A percentile compares a stretch with the other conserved stretches of the same genome.
These are phyloP conservation scores for Meriones unguiculatus DNA, from an alignment of 2,113 vertebrate species.

Conservation along the genomic window DNA sequence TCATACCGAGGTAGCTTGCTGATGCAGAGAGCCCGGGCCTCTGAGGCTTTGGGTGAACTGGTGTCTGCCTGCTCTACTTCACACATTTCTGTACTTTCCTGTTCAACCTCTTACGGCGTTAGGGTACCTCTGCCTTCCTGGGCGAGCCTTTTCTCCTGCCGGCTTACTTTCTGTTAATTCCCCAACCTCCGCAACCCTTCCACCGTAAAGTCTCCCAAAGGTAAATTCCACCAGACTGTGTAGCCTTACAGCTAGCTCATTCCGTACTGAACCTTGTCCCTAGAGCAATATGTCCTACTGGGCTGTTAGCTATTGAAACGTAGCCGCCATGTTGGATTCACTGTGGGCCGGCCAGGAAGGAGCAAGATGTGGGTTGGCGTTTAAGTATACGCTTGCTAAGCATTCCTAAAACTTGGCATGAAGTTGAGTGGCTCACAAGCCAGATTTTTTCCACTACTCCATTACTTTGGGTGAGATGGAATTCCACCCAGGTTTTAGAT, in stretches of 20 bases:
- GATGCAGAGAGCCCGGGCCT: not conserved
- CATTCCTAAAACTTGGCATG: constrained; percentile 39
- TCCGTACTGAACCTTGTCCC: not conserved
- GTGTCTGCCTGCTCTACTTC: not conserved
- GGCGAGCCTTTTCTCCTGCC: not conserved
- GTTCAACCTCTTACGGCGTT: not conserved
- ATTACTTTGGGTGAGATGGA: not conserved
- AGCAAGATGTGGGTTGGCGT: not conserved
- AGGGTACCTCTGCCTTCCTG: not conserved
- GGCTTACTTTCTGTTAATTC: not conserved
- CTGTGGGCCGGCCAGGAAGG: not conserved
- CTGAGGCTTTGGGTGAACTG: not conserved
- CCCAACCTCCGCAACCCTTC: not conserved
- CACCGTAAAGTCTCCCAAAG: not conserved
- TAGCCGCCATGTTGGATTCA: not conserved
- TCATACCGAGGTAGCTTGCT: not conserved
- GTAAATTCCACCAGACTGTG: not conserved
- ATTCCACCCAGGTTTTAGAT: not conserved
- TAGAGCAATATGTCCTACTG: not conserved
- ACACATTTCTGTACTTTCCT: not conserved
- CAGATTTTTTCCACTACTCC: not conserved
- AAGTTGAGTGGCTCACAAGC: constrained; percentile 1
- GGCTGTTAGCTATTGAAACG: not conserved
- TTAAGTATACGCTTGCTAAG: not conserved
- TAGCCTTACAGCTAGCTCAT: not conserved